A percentile compares a stretch with the other conserved stretches of the same genome.
Conservation (phyloP, 2,113 vertebrate genomes). For the Microcebus tavaratra region DNA sequence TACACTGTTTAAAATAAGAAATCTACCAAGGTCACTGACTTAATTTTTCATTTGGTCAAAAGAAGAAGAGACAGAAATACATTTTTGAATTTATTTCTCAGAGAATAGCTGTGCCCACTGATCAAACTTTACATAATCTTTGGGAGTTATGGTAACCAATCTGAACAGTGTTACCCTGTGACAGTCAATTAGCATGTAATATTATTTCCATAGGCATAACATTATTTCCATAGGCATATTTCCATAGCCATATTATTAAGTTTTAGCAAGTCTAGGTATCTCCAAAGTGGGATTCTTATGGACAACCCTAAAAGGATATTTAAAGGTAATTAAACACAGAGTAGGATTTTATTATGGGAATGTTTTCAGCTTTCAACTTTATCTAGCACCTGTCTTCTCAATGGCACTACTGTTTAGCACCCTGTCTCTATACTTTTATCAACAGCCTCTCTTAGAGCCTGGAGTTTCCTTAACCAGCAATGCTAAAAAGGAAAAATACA, state of each 20-base stretch:
- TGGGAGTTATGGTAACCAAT: background rate
- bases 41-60: constrained; percentile 44
- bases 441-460: background rate
- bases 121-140: background rate
- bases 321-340: background rate
- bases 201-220: background rate
- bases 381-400: background rate
- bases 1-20: background rate
- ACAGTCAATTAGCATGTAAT: background rate
- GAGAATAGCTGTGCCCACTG: background rate
- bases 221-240: constrained; percentile 10
- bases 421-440: background rate
- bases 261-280: background rate
- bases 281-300: constrained; percentile 9
- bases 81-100: background rate
- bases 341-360: background rate
- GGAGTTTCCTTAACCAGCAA: background rate
- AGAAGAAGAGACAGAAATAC: constrained; percentile 17
- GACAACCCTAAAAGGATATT: background rate
- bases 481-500: background rate
- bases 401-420: background rate
- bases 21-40: background rate
- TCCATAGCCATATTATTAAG: background rate
- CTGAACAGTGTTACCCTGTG: background rate
- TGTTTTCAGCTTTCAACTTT: background rate